Evolutionary conservation across 2,113 vertebrate genomes (phyloP).

Genomic region (Oceanodroma tethys): DNA sequence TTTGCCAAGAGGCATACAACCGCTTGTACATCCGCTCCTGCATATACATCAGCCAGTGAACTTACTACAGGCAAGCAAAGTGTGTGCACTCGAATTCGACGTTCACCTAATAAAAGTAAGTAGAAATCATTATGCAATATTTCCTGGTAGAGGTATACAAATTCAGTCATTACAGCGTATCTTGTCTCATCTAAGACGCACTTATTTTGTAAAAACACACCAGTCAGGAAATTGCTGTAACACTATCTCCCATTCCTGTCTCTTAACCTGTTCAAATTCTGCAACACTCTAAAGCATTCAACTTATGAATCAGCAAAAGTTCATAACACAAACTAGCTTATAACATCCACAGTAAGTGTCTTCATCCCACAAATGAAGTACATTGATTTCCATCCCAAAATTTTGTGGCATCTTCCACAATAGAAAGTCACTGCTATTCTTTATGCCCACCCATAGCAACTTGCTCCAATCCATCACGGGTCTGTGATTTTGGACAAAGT

Average conservation of each 20-base stretch:
- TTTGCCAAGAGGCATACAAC: slow-evolving; percentile 91
- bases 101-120: slow-evolving; percentile 79
- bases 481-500: background rate
- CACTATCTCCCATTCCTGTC: background rate
- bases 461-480: background rate
- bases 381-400: background rate
- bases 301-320: background rate
- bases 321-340: background rate
- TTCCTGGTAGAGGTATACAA: background rate
- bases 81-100: slow-evolving; percentile 93
- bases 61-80: slow-evolving; percentile 93
- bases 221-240: background rate
- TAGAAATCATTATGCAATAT: background rate
- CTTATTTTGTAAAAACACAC: background rate
- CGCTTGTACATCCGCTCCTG: slow-evolving; percentile 93
- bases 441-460: background rate
- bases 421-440: background rate
- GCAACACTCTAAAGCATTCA: background rate
- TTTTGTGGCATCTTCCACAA: background rate
- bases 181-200: background rate
- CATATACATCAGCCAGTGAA: slow-evolving; percentile 89
- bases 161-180: background rate
- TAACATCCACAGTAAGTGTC: background rate
- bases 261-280: background rate
- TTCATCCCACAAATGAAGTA: background rate